Evolutionary conservation across 2,113 vertebrate species (phyloP).

Genomic region (Sardina pilchardus): DNA sequence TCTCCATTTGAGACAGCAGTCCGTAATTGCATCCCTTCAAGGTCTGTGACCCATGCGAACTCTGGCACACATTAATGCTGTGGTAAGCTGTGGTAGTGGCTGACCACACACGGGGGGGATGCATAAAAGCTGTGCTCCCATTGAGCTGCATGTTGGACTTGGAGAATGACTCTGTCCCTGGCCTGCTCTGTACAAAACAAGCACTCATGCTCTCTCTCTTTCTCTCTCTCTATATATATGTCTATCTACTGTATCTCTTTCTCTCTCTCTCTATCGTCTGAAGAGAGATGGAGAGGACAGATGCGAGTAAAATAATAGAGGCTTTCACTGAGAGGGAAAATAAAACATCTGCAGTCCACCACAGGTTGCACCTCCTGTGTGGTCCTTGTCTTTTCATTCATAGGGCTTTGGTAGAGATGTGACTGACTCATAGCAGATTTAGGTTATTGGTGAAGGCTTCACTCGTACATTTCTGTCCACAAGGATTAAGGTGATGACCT

Average conservation of each 20-base stretch:
- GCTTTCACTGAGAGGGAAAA: neutral
- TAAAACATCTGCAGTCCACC: neutral
- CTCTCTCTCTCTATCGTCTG: constrained; percentile 49
- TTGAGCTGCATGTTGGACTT: neutral
- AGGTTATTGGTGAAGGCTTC: constrained; percentile 3
- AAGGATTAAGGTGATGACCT: constrained; percentile 64
- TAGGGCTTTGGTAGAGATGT: neutral
- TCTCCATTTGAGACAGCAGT: constrained; percentile 3
- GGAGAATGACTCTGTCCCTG: neutral
- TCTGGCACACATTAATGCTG: neutral
- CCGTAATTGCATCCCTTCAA: neutral
- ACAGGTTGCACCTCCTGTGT: neutral
- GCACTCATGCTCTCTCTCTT: neutral
- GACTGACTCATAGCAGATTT: neutral
- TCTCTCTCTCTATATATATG: constrained; percentile 22
- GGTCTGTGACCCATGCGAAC: neutral
- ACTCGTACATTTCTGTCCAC: constrained; percentile 51
- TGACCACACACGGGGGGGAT: neutral
- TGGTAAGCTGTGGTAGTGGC: neutral
- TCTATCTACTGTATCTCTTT: constrained; percentile 53
- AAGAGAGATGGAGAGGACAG: constrained; percentile 38
- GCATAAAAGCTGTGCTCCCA: neutral
- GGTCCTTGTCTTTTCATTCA: neutral
- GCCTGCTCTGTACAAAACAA: too few species aligned
- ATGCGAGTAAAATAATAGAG: neutral